A percentile compares a stretch with the other conserved stretches of the same genome.
These are phyloP conservation scores for Orchesellides sinensis DNA, from an alignment of 2,888 invertebrate species.

Conservation along the genomic window DNA sequence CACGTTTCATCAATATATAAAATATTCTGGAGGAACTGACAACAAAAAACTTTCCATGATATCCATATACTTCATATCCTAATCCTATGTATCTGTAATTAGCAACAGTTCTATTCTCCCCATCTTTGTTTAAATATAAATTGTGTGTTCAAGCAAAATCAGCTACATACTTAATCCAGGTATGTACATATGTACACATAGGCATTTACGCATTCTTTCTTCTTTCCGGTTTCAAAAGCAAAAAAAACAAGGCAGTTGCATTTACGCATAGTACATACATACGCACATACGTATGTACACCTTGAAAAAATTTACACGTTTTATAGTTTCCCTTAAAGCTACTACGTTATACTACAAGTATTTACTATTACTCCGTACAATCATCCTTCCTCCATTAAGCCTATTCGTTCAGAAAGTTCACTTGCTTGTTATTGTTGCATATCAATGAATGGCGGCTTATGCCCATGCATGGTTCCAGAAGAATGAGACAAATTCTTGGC, in stretches of 20 bases:
- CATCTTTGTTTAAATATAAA: no score
- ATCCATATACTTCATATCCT: no score
- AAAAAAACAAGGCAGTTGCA: no score
- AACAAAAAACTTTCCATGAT: no score
- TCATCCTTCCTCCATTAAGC: not conserved
- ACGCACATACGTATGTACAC: constrained; percentile 45
- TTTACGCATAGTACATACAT: constrained; percentile 15
- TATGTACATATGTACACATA: not conserved
- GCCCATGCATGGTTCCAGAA: constrained; percentile 26
- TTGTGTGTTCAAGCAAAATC: no score
- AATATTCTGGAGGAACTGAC: no score
- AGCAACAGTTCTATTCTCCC: no score
- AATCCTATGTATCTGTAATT: no score
- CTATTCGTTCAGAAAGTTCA: not conserved
- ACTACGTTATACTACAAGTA: not conserved
- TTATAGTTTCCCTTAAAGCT: constrained; percentile 35
- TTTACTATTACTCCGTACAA: not conserved
- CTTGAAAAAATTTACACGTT: constrained; percentile 64
- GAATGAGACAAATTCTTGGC: constrained; percentile 54
- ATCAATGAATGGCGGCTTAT: constrained; percentile 46
- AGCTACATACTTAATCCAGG: no score
- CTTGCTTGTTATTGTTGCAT: constrained; percentile 28
- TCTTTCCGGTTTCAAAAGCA: no score
- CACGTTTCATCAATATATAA: no score
- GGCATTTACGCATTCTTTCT: constrained; percentile 8